These are phyloP conservation scores for Dinomys branickii DNA, from an alignment of 2,113 vertebrate species.

Conservation along the genomic window DNA sequence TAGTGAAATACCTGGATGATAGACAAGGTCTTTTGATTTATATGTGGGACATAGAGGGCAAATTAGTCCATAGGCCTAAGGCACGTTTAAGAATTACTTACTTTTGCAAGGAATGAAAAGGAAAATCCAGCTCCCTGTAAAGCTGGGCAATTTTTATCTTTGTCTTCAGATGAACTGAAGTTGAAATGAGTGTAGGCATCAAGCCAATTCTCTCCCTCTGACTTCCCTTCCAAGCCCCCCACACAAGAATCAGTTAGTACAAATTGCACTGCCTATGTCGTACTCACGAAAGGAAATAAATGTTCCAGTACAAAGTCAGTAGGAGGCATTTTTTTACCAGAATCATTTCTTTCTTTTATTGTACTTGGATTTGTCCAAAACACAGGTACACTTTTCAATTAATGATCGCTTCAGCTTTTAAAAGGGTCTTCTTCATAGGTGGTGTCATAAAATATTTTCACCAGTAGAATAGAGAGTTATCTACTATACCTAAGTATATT, in stretches of 20 bases:
- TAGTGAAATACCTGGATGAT: not conserved
- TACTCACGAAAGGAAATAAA: conserved; percentile 45
- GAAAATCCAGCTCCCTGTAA: not conserved
- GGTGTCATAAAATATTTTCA: not conserved
- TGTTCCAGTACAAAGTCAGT: conserved; percentile 17
- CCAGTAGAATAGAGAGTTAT: not conserved
- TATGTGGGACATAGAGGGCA: not conserved
- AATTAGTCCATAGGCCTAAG: not conserved
- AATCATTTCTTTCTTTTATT: conserved; percentile 41
- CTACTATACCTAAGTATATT: not conserved
- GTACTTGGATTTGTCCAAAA: conserved; percentile 15
- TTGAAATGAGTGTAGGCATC: not conserved
- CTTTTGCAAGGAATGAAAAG: conserved; percentile 25
- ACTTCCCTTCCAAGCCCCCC: not conserved
- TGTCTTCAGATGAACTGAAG: conserved; percentile 30
- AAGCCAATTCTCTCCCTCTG: not conserved
- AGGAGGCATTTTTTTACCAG: not conserved
- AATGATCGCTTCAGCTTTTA: conserved; percentile 24
- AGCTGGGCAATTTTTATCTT: not conserved
- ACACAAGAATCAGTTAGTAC: not conserved
- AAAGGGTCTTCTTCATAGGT: not conserved
- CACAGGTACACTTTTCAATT: conserved; percentile 29
- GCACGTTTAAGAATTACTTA: conserved; percentile 3
- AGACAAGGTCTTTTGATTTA: not conserved
- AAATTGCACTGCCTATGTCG: not conserved